These are phyloP conservation scores for Chiroxiphia lanceolata DNA, from an alignment of 2,797 vertebrate species.

Conservation along the genomic window DNA sequence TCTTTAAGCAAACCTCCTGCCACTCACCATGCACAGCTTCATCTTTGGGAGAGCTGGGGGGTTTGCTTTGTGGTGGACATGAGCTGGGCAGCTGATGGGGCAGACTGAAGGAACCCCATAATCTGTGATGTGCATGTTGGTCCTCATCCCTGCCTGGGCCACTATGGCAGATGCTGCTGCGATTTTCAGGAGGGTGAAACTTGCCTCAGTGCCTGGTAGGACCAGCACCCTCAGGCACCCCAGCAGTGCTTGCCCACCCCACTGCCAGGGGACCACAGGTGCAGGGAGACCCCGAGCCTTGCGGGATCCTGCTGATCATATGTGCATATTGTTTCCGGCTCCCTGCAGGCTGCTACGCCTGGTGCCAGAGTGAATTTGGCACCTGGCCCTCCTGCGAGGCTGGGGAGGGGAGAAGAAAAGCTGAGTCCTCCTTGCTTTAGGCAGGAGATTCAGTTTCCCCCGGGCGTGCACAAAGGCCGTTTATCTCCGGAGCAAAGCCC, in stretches of 20 bases:
- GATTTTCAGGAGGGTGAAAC: not conserved
- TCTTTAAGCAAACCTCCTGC: not conserved
- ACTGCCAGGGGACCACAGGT: fast-evolving
- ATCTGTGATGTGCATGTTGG: fast-evolving
- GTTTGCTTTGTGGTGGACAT: not conserved
- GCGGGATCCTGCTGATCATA: not conserved
- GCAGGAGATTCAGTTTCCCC: constrained; percentile 17
- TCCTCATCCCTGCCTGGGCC: not conserved
- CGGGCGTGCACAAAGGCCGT: not conserved
- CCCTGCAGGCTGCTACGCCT: not conserved
- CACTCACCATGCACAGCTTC: fast-evolving
- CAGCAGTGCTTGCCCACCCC: fast-evolving
- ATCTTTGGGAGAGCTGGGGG: fast-evolving
- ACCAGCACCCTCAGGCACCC: not conserved
- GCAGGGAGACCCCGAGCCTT: not conserved
- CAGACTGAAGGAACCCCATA: not conserved
- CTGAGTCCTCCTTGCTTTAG: not conserved
- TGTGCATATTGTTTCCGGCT: not conserved
- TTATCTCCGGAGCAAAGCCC: not conserved
- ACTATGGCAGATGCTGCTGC: not conserved
- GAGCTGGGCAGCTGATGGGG: not conserved
- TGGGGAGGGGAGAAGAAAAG: constrained; percentile 27
- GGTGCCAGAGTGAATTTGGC: constrained; percentile 31
- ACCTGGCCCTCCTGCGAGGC: constrained; percentile 30
- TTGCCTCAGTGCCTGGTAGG: not conserved